Evolutionary conservation across 2,888 invertebrate genomes (phyloP).

Genomic region (Eupithecia pulchellata): DNA sequence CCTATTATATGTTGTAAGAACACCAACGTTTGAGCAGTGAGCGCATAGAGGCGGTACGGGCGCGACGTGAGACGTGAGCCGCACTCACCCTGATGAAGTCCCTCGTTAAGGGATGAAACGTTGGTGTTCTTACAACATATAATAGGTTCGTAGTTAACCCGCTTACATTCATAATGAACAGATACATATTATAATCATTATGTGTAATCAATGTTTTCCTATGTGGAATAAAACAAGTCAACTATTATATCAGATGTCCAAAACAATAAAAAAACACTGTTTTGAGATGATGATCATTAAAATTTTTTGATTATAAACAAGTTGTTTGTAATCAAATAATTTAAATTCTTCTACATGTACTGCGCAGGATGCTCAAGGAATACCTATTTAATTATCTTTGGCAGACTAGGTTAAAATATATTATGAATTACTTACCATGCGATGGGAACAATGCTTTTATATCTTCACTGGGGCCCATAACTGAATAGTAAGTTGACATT

Average conservation of each 20-base stretch:
- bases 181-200: neutral
- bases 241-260: neutral
- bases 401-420: neutral
- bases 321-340: neutral
- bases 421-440: slow-evolving; percentile 55
- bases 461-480: slow-evolving; percentile 70
- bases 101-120: too few relatives aligned
- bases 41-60: too few relatives aligned
- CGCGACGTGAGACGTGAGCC: too few relatives aligned
- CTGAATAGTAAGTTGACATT: slow-evolving; percentile 62
- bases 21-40: too few relatives aligned
- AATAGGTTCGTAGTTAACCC: too few relatives aligned
- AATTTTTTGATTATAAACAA: too few relatives aligned
- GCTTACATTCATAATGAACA: too few relatives aligned
- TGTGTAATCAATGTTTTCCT: neutral
- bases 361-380: neutral
- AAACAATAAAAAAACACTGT: neutral
- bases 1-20: too few relatives aligned
- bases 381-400: neutral
- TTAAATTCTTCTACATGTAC: neutral
- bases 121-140: too few relatives aligned
- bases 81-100: too few relatives aligned
- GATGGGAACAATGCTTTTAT: slow-evolving; percentile 73
- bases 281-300: neutral
- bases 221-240: neutral